Evolutionary conservation across 1,140 invertebrate genomes (phyloP).

Genomic region (Anoplolepis gracilipes): DNA sequence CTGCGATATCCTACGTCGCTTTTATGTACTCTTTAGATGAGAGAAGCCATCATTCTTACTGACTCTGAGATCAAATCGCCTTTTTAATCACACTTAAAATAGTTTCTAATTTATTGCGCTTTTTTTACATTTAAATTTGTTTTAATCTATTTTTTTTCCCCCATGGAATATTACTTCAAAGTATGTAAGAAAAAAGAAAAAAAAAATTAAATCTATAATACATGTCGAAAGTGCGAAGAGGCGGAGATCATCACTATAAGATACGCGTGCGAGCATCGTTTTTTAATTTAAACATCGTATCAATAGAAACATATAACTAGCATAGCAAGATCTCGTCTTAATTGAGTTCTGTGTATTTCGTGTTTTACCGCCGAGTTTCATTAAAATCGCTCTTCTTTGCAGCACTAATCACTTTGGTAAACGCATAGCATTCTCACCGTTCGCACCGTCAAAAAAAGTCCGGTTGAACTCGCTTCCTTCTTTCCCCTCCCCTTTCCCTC

Average conservation of each 20-base stretch:
- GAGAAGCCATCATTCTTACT: not conserved
- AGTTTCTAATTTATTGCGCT: too few relatives aligned
- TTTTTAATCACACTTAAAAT: not conserved
- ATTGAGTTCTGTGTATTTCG: not conserved
- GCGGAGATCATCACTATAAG: not conserved
- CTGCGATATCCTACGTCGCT: conserved; percentile 10
- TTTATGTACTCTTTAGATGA: not conserved
- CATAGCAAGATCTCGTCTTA: not conserved
- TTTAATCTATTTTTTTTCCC: too few relatives aligned
- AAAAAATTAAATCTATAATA: not conserved
- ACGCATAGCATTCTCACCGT: not conserved
- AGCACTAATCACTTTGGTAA: conserved; percentile 37
- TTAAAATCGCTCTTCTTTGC: conserved; percentile 24
- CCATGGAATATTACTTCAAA: not conserved
- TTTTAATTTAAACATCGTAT: not conserved
- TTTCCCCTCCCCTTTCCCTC: too few relatives aligned
- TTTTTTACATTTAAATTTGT: not conserved
- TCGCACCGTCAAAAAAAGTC: conserved; percentile 27
- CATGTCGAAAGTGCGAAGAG: not conserved
- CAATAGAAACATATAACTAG: not conserved
- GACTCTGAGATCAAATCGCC: not conserved
- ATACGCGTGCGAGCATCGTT: too few relatives aligned
- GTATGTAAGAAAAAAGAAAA: not conserved
- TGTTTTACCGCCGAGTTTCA: not conserved
- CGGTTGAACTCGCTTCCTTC: not conserved